These are phyloP conservation scores for Smithornis capensis DNA, from an alignment of 2,113 vertebrate genomes.

Conservation along the genomic window DNA sequence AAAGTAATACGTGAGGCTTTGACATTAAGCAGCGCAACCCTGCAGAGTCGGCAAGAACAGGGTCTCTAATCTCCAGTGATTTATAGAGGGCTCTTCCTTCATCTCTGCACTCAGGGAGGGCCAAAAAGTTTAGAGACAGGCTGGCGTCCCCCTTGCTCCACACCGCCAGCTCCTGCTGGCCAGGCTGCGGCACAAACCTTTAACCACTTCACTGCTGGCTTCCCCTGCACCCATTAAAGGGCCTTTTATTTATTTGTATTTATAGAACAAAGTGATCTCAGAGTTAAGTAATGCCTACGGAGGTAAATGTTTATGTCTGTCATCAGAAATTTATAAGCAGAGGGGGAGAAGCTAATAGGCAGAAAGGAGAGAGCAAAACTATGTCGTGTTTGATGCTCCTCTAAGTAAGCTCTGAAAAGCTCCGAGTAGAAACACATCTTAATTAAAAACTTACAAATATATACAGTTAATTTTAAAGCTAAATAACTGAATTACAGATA, in stretches of 20 bases:
- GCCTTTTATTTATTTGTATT: constrained; percentile 69
- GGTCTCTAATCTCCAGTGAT: constrained; percentile 99
- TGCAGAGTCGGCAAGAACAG: constrained; percentile 86
- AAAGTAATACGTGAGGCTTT: constrained; percentile 90
- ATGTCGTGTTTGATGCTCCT: constrained; percentile 37
- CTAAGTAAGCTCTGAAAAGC: constrained; percentile 54
- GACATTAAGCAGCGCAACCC: constrained; percentile 95
- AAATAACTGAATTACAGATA: constrained; percentile 60
- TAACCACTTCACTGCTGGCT: constrained; percentile 76
- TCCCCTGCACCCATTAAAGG: constrained; percentile 56
- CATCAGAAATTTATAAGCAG: constrained; percentile 65
- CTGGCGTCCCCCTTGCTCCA: constrained; percentile 89
- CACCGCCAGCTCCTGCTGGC: constrained; percentile 82
- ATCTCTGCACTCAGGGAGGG: constrained; percentile 88
- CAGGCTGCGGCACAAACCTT: constrained; percentile 73
- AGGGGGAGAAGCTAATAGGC: constrained; percentile 53
- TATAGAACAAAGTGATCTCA: constrained; percentile 66
- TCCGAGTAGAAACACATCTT: constrained; percentile 43
- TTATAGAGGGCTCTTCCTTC: constrained; percentile 94
- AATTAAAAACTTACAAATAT: constrained; percentile 60
- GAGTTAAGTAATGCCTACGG: constrained; percentile 61
- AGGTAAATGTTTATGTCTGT: constrained; percentile 69
- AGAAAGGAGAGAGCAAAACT: constrained; percentile 14
- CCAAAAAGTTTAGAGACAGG: constrained; percentile 95
- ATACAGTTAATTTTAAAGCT: constrained; percentile 69